These are phyloP conservation scores for Cyphomyrmex costatus DNA, from an alignment of 1,140 invertebrate species.

Conservation along the genomic window DNA sequence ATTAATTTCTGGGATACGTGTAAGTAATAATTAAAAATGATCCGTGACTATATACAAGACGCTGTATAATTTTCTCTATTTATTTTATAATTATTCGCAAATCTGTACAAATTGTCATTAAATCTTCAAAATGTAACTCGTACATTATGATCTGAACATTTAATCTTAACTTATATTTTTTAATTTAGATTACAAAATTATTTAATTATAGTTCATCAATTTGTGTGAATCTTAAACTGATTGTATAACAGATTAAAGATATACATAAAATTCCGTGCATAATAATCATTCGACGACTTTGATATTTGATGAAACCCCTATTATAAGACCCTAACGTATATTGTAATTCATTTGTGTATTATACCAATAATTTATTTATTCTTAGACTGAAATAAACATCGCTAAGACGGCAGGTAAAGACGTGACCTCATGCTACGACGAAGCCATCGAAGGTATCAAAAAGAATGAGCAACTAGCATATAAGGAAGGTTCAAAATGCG, in stretches of 20 bases:
- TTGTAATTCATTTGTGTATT: background rate
- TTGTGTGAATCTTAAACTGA: background rate
- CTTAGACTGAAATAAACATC: background rate
- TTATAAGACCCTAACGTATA: no score
- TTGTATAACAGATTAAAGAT: constrained; percentile 16
- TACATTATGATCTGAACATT: background rate
- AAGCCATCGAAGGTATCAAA: background rate
- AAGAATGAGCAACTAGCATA: background rate
- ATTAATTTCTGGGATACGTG: background rate
- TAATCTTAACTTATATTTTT: background rate
- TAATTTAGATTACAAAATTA: background rate
- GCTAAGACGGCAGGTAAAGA: background rate
- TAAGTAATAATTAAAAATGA: constrained; percentile 28
- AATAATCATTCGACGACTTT: background rate
- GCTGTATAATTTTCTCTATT: background rate
- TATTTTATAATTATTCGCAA: background rate
- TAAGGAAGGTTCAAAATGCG: background rate
- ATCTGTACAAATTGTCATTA: background rate
- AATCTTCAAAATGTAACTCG: background rate
- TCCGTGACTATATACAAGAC: background rate
- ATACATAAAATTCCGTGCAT: background rate
- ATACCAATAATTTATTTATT: background rate
- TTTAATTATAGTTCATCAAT: background rate
- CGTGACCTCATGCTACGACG: background rate
- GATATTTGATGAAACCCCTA: constrained; percentile 31